Evolutionary conservation across 2,888 invertebrate species (phyloP).

Genomic region (Mechanitis mazaeus): DNA sequence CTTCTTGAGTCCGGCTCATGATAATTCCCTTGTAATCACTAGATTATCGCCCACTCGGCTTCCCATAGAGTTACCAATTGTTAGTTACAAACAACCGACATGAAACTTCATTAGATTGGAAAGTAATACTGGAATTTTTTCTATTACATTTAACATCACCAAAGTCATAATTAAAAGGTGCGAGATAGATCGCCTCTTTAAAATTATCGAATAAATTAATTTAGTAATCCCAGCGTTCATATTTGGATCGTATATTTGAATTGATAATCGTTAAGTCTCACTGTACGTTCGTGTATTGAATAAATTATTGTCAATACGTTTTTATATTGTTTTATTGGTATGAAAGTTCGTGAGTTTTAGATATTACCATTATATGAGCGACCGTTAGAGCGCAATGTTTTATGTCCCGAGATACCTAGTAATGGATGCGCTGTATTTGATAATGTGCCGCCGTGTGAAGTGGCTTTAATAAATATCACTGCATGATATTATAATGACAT

Average conservation of each 20-base stretch:
- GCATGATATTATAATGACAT: constrained; percentile 13
- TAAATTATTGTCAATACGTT: constrained; percentile 69
- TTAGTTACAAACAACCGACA: constrained; percentile 14
- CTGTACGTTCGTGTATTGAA: constrained; percentile 43
- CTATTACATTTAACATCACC: constrained; percentile 27
- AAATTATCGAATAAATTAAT: constrained; percentile 33
- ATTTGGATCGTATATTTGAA: constrained; percentile 1
- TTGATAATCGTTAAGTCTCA: background rate
- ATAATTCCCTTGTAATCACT: constrained; percentile 64
- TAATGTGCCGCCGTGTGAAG: constrained; percentile 35
- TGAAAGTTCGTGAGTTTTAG: constrained; percentile 58
- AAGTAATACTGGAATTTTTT: constrained; percentile 27
- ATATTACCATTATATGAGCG: constrained; percentile 51
- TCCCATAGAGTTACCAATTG: constrained; percentile 27
- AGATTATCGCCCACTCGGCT: constrained; percentile 64
- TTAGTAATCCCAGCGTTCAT: constrained; percentile 30
- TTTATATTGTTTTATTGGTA: constrained; percentile 73
- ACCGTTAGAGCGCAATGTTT: constrained; percentile 51
- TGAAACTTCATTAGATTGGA: constrained; percentile 24
- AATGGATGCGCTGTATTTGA: constrained; percentile 41
- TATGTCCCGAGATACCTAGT: constrained; percentile 35
- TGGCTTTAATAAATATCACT: constrained; percentile 24
- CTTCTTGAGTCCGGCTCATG: constrained; percentile 49
- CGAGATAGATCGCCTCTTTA: constrained; percentile 32
- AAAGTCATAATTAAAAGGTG: constrained; percentile 28